Conservation (phyloP, 2,113 vertebrate genomes). For the Larimichthys crocea region DNA sequence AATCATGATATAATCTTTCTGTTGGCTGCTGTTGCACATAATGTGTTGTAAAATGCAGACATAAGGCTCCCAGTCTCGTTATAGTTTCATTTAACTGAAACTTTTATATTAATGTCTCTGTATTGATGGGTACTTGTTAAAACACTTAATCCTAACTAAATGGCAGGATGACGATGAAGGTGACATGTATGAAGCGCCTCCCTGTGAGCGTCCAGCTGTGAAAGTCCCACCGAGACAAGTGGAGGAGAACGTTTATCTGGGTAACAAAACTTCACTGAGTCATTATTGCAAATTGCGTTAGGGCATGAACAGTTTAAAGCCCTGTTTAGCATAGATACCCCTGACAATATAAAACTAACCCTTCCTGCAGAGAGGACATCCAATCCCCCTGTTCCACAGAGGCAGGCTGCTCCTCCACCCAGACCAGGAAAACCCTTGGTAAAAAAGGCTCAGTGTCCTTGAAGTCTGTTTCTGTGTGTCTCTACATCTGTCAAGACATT, state of each 20-base stretch:
- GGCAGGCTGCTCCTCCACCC: slow-evolving; percentile 71
- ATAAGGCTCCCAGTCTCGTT: background rate
- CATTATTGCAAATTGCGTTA: background rate
- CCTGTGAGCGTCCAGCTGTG: slow-evolving; percentile 74
- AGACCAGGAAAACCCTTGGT: slow-evolving; percentile 64
- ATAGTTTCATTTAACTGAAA: background rate
- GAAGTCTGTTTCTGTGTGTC: background rate
- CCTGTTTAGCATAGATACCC: background rate
- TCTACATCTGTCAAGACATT: background rate
- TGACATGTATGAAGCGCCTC: slow-evolving; percentile 84
- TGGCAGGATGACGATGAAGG: slow-evolving; percentile 78
- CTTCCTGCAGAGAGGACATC: slow-evolving; percentile 66
- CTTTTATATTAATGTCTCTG: background rate
- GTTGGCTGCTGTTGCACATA: background rate
- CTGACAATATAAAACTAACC: background rate
- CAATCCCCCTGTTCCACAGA: slow-evolving; percentile 53
- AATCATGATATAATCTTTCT: background rate
- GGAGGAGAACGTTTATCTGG: slow-evolving; percentile 82
- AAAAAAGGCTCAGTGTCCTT: slow-evolving; percentile 22
- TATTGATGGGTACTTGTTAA: background rate
- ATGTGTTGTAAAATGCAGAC: background rate
- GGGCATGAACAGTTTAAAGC: background rate
- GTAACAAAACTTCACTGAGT: slow-evolving; percentile 55
- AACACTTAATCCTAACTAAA: background rate
- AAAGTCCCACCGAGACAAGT: slow-evolving; percentile 69